Evolutionary conservation across 2,797 vertebrate genomes (phyloP).

Genomic region (Taeniopygia guttata): DNA sequence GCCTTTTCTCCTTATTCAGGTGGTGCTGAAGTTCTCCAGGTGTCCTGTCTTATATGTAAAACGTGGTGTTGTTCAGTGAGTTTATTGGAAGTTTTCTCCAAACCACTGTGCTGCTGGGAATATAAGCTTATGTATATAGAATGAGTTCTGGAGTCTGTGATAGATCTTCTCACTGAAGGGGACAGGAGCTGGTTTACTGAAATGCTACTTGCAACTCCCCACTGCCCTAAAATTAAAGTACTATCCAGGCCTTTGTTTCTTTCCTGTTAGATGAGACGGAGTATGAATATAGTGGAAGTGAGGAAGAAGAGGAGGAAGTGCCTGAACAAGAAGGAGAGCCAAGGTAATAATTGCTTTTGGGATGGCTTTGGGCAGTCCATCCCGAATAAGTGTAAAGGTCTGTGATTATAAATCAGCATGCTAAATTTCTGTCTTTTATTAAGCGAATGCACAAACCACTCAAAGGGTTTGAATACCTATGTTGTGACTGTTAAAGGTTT

Average conservation of each 20-base stretch:
- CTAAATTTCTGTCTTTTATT: neutral
- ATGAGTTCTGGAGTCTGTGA: neutral
- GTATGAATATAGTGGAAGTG: conserved; percentile 98
- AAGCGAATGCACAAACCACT: neutral
- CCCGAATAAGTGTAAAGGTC: neutral
- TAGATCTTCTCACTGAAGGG: neutral
- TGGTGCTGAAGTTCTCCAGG: neutral
- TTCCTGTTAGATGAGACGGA: conserved; percentile 90
- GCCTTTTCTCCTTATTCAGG: neutral
- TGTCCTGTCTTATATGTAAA: neutral
- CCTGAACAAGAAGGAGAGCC: conserved; percentile 98
- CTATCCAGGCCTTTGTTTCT: neutral
- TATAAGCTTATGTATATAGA: neutral
- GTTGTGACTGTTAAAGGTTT: neutral
- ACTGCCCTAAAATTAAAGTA: neutral
- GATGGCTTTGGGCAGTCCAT: neutral
- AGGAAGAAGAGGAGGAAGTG: conserved; percentile 97
- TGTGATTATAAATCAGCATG: neutral
- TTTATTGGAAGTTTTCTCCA: neutral
- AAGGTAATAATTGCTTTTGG: conserved; percentile 78
- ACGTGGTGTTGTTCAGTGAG: neutral
- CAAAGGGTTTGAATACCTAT: neutral
- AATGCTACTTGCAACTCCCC: neutral
- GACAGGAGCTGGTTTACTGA: neutral
- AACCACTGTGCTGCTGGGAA: neutral